phyloP scores from a whole-genome alignment of 2,113 vertebrate genomes.

The Struthidea cinerea region DNA sequence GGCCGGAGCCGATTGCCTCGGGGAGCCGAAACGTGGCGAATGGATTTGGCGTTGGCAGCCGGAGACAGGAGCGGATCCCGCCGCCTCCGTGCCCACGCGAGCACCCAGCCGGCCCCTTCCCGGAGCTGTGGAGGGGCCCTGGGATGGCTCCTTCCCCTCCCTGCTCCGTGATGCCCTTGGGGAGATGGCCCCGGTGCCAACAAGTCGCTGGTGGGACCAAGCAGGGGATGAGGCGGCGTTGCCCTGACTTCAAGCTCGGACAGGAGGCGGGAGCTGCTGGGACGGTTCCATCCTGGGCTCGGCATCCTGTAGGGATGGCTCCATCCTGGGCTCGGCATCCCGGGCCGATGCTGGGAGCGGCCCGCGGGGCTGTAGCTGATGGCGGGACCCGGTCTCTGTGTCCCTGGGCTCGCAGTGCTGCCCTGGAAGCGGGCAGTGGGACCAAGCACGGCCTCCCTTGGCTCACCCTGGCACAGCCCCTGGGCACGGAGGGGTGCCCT shows the following conservation, averaged over 20 bases:
- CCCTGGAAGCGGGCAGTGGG: not conserved
- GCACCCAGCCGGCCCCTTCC: not conserved
- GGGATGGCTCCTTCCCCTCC: not conserved
- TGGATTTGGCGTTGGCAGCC: constrained; percentile 60
- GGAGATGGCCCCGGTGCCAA: not conserved
- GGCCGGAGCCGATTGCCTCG: constrained; percentile 35
- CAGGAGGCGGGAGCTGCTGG: not conserved
- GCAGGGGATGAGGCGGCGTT: not conserved
- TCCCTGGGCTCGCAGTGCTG: not conserved
- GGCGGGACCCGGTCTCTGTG: not conserved
- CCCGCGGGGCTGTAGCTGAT: not conserved
- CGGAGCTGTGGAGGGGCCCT: not conserved
- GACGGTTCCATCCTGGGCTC: not conserved
- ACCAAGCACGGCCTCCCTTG: not conserved
- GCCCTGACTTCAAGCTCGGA: not conserved
- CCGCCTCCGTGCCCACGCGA: constrained; percentile 12
- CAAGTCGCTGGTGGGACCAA: not conserved
- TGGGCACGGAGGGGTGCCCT: not conserved
- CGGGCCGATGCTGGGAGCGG: not conserved
- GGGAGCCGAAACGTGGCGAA: constrained; percentile 48
- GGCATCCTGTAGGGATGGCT: not conserved
- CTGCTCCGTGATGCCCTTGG: not conserved
- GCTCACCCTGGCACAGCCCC: not conserved
- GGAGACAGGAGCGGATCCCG: not conserved
- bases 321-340: not conserved